Conservation (phyloP, 2,797 vertebrate species). For the Gouania willdenowi region DNA sequence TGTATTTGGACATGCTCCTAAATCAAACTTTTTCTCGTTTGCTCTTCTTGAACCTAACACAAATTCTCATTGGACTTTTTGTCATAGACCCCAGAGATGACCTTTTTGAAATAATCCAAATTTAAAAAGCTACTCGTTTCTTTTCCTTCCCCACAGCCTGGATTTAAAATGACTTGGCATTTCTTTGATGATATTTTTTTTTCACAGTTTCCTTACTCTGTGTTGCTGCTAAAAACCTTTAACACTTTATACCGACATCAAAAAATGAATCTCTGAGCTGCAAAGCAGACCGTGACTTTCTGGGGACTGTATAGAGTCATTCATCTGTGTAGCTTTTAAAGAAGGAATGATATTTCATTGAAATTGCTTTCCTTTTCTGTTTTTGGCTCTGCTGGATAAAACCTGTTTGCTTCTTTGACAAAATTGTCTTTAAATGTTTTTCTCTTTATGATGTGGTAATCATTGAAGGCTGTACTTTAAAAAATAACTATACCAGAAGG, state of each 20-base stretch:
- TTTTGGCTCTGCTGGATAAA: conserved; percentile 25
- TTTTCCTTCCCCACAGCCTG: conserved; percentile 3
- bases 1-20: not conserved
- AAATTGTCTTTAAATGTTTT: conserved; percentile 59
- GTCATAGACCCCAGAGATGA: conserved; percentile 19
- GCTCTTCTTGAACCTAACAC: conserved; percentile 3
- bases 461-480: conserved; percentile 37
- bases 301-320: conserved; percentile 41
- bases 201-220: too few relatives aligned
- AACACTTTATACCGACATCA: conserved; percentile 58
- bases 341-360: conserved; percentile 62
- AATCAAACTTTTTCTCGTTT: not conserved
- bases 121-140: conserved; percentile 15
- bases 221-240: conserved; percentile 41
- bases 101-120: conserved; percentile 34
- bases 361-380: conserved; percentile 12
- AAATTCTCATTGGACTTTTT: not conserved
- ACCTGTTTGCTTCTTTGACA: conserved; percentile 43
- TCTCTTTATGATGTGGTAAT: conserved; percentile 55
- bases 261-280: conserved; percentile 56
- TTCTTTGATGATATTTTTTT: conserved; percentile 34
- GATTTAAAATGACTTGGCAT: conserved; percentile 42
- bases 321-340: conserved; percentile 56
- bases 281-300: conserved; percentile 39
- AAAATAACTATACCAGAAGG: too few relatives aligned